phyloP scores from a whole-genome alignment of 2,113 vertebrate genomes.

The Gulo gulo region DNA sequence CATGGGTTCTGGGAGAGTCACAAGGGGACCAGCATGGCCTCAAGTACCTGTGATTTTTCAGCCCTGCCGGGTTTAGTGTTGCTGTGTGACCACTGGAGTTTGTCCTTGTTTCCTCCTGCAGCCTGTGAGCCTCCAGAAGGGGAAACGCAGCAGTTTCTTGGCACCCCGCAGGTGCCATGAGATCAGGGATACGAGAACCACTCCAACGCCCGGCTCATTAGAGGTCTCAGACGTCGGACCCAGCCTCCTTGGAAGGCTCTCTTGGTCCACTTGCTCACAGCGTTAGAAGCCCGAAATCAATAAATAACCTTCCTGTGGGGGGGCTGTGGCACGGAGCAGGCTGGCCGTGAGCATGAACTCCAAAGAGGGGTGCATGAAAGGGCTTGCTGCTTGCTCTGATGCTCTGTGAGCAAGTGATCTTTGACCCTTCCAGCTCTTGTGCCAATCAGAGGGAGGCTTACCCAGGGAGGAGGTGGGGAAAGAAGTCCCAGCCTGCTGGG shows the following conservation, averaged over 20 bases:
- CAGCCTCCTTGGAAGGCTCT: background rate
- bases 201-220: background rate
- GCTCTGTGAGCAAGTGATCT: background rate
- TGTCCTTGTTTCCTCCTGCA: background rate
- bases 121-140: background rate
- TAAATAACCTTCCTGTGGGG: background rate
- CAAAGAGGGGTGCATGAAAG: background rate
- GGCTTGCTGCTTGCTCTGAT: background rate
- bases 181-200: background rate
- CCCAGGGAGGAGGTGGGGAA: fast-evolving
- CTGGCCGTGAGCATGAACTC: background rate
- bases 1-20: background rate
- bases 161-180: background rate
- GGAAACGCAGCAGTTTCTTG: background rate
- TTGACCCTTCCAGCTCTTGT: background rate
- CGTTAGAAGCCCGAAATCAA: background rate
- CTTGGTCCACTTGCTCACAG: background rate
- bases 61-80: background rate
- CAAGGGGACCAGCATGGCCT: background rate
- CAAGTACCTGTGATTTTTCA: too few relatives aligned
- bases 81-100: fast-evolving
- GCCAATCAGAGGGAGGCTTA: background rate
- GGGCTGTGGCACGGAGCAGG: background rate
- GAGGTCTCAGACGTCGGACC: background rate
- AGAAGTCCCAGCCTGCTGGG: background rate